Conservation (phyloP, 2,888 invertebrate genomes). For the Labia minor region DNA sequence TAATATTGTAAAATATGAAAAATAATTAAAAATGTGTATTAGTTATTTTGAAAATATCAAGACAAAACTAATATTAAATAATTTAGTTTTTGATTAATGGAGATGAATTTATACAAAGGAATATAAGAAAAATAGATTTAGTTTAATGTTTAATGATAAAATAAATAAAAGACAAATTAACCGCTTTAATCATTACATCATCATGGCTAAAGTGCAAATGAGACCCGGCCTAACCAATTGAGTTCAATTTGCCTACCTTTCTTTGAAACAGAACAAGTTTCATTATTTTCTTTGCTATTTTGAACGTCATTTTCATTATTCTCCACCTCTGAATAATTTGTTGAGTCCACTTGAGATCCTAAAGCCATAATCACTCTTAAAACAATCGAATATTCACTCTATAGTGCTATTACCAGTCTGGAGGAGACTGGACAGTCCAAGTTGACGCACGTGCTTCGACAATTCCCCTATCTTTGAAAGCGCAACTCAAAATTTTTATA, state of each 20-base stretch:
- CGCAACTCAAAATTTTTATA: too few relatives aligned
- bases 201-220: not conserved
- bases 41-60: not conserved
- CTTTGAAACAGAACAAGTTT: conserved; percentile 20
- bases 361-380: conserved; percentile 34
- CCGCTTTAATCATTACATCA: not conserved
- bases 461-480: not conserved
- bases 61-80: too few relatives aligned
- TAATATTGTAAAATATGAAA: not conserved
- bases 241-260: conserved; percentile 22
- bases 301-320: conserved; percentile 20
- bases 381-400: not conserved
- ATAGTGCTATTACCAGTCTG: not conserved
- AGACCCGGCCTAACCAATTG: not conserved
- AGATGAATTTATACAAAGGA: too few relatives aligned
- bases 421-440: conserved; percentile 5
- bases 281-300: conserved; percentile 20
- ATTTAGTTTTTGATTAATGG: too few relatives aligned
- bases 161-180: too few relatives aligned
- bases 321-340: conserved; percentile 33
- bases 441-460: not conserved
- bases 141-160: too few relatives aligned
- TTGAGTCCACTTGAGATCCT: conserved; percentile 36
- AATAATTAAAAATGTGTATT: not conserved
- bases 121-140: too few relatives aligned